These are phyloP conservation scores for Pantherophis guttatus DNA, from an alignment of 2,113 vertebrate genomes.

Conservation along the genomic window DNA sequence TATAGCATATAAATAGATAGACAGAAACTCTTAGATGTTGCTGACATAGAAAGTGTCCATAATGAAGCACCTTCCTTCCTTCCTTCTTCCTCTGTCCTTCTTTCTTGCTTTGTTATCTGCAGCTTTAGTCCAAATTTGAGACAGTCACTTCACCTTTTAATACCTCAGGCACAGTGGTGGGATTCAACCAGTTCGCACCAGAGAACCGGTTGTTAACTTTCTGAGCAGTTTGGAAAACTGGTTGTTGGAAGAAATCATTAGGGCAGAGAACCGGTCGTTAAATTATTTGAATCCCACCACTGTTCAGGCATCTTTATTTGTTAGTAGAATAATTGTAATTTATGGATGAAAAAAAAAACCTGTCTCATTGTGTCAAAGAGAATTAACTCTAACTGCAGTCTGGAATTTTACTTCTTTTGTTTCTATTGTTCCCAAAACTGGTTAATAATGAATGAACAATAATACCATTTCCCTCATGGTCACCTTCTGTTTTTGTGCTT, in stretches of 20 bases:
- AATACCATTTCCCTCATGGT: fast-evolving
- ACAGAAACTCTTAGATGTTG: not conserved
- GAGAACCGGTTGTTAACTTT: too few relatives aligned
- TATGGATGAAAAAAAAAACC: not conserved
- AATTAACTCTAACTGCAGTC: not conserved
- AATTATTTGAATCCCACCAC: too few relatives aligned
- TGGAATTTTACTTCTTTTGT: not conserved
- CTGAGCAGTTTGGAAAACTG: too few relatives aligned
- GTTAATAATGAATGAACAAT: conserved; percentile 1
- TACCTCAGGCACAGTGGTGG: not conserved
- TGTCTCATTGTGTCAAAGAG: not conserved
- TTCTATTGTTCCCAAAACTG: not conserved
- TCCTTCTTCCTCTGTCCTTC: not conserved
- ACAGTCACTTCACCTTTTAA: not conserved
- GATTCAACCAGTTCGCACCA: too few relatives aligned
- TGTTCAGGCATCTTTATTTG: not conserved
- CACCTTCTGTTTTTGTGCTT: not conserved
- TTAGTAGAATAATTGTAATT: not conserved
- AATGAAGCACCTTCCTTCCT: not conserved
- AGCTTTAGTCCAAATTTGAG: not conserved
- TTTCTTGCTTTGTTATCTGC: not conserved
- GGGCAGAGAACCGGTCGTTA: too few relatives aligned
- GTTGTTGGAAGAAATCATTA: too few relatives aligned
- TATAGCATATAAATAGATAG: not conserved
- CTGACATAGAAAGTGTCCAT: not conserved